These are phyloP conservation scores for Catalaphyllia jardinei DNA, from an alignment of 64 coral and sea anemone genomes.

Conservation along the genomic window DNA sequence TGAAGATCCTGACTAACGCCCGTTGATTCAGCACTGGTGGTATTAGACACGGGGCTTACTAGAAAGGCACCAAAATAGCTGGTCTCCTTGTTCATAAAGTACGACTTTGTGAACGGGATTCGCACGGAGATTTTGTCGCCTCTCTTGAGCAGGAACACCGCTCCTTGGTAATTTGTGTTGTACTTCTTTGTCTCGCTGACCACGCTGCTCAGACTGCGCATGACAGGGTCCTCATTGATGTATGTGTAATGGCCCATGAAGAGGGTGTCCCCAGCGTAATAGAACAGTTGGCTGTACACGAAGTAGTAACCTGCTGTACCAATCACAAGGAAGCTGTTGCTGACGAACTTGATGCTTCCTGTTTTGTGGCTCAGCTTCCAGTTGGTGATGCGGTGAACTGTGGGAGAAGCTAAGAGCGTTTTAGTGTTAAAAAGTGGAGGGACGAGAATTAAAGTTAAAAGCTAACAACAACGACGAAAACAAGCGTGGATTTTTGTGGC, in stretches of 20 bases:
- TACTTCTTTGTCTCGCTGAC: conserved; percentile 43
- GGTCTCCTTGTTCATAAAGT: conserved; percentile 61
- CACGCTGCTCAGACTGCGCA: conserved; percentile 59
- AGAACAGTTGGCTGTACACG: conserved; percentile 63
- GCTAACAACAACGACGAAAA: too few relatives aligned
- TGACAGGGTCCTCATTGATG: conserved; percentile 48
- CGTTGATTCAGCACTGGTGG: neutral
- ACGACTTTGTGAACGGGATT: conserved; percentile 44
- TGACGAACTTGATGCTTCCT: conserved; percentile 57
- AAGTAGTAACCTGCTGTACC: conserved; percentile 65
- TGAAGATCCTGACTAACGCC: neutral
- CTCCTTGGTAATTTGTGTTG: conserved; percentile 64
- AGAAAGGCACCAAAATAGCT: conserved; percentile 70
- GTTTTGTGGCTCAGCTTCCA: conserved; percentile 51
- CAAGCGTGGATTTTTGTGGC: too few relatives aligned
- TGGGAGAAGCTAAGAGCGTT: neutral
- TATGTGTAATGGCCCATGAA: conserved; percentile 65
- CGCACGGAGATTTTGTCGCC: conserved; percentile 64
- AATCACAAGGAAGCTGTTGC: conserved; percentile 55
- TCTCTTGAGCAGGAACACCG: conserved; percentile 38
- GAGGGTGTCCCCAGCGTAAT: conserved; percentile 49
- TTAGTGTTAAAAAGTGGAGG: neutral
- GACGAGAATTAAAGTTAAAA: neutral
- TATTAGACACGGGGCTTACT: conserved; percentile 12
- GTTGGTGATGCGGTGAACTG: conserved; percentile 72